Evolutionary conservation across 2,797 vertebrate genomes (phyloP).

Genomic region (Pygocentrus nattereri): DNA sequence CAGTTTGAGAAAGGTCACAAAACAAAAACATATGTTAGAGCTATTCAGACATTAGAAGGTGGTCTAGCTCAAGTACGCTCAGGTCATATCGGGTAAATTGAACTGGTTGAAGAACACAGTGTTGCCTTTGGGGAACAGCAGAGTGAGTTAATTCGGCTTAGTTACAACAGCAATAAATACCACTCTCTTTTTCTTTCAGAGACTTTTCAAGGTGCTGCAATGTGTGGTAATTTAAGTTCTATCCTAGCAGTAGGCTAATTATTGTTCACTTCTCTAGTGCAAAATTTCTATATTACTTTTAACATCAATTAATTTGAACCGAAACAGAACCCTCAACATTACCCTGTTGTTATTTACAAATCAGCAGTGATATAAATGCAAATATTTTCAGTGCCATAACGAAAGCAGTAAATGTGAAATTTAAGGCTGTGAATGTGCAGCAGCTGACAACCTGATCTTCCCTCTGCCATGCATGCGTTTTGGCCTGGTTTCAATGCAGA

Average conservation of each 20-base stretch:
- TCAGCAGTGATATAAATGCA: neutral
- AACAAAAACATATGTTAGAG: neutral
- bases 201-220: neutral
- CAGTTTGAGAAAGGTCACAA: conserved; percentile 33
- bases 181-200: neutral
- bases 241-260: neutral
- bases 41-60: neutral
- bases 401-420: conserved; percentile 20
- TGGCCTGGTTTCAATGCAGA: conserved; percentile 51
- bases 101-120: neutral
- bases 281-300: neutral
- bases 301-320: neutral
- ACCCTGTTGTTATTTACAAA: neutral
- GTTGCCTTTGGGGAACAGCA: neutral
- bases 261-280: neutral
- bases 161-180: neutral
- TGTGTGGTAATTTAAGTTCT: neutral
- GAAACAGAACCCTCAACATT: neutral
- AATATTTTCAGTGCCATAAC: neutral
- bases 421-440: conserved; percentile 26
- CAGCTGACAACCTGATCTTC: conserved; percentile 1
- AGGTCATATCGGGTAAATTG: neutral
- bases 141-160: neutral
- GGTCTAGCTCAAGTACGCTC: neutral
- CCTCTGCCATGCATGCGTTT: conserved; percentile 53